Evolutionary conservation across 2,888 invertebrate genomes (phyloP).

Genomic region (Caenorhabditis angaria): DNA sequence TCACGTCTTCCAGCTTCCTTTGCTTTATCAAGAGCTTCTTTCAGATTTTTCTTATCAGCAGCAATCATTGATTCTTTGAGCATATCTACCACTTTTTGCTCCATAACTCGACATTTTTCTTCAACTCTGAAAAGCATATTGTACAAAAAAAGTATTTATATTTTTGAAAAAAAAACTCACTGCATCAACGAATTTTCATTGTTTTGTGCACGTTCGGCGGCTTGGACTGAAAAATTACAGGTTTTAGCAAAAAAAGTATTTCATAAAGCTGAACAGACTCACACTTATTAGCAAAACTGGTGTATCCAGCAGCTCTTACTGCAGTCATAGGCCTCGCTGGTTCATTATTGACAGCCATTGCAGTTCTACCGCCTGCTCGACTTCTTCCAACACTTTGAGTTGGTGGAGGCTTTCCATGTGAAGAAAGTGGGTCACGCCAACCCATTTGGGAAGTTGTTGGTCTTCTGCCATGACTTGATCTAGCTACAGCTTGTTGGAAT

Average conservation of each 20-base stretch:
- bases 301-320: constrained; percentile 93
- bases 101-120: constrained; percentile 88
- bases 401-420: constrained; percentile 40
- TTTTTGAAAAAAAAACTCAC: constrained; percentile 10
- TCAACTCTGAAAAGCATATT: constrained; percentile 80
- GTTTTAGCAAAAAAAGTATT: not conserved
- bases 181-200: constrained; percentile 12
- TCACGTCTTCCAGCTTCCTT: constrained; percentile 96
- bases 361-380: constrained; percentile 44
- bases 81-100: constrained; percentile 86
- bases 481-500: constrained; percentile 82
- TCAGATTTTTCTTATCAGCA: constrained; percentile 76
- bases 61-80: constrained; percentile 89
- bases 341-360: constrained; percentile 60
- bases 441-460: constrained; percentile 72
- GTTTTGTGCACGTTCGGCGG: constrained; percentile 27
- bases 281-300: constrained; percentile 77
- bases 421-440: constrained; percentile 23
- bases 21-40: constrained; percentile 84
- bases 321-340: constrained; percentile 89
- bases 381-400: constrained; percentile 31
- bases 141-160: not conserved
- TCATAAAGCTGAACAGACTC: not conserved
- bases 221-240: constrained; percentile 43
- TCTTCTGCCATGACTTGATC: constrained; percentile 80